Base-by-base conservation (phyloP, 2,797 vertebrate species). In the Salarias fasciatus region DNA sequence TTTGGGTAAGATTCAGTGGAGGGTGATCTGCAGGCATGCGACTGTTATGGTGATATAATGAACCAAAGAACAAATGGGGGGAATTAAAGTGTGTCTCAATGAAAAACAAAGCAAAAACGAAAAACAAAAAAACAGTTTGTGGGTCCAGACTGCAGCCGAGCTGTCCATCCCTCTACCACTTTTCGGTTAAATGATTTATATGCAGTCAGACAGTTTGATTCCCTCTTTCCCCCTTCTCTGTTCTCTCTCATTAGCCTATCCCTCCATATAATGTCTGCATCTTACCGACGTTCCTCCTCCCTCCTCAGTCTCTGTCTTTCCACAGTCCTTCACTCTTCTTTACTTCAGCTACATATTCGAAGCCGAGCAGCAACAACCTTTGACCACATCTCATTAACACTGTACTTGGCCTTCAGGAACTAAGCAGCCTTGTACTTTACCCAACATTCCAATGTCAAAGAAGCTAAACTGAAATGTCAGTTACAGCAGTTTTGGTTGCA, bases 101-200 rank as follows among this genome's bases (percentile, higher is more conserved):
- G 63, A 79, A 63, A 54, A 55, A 67, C 2, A 24, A 24, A 24
- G n/a, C n/a, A n/a, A 24, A 24, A 24, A 24, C 2, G 24, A 24
- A 24, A 24, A 24, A 24, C 2, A 3, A 3, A 24, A 69, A 56
- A 72, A 69, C 42, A 52, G 51, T 35, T 40, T 33, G 49, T 53
- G 37, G 48, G 53, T 46, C 61, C 30, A 48, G 37, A 52, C 74
- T 75, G 72, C 53, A 49, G 41, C 57, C 47, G 29, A 46, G 46
- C 53, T 47, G 41, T 49, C 55, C 36, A 49, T 33, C 31, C 67
- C 69, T 62, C 50, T 48, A 71, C 60, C 69, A 44, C 81, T 84
- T 78, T n/a, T 82, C 62, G 60, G 56, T 72, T 75, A 63, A 83
- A 83, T 86, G 84, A 86, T 86, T 86, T 84, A 79, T 76, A 76